phyloP scores from a whole-genome alignment of 2,797 vertebrate species.

The Periophthalmus magnuspinnatus region DNA sequence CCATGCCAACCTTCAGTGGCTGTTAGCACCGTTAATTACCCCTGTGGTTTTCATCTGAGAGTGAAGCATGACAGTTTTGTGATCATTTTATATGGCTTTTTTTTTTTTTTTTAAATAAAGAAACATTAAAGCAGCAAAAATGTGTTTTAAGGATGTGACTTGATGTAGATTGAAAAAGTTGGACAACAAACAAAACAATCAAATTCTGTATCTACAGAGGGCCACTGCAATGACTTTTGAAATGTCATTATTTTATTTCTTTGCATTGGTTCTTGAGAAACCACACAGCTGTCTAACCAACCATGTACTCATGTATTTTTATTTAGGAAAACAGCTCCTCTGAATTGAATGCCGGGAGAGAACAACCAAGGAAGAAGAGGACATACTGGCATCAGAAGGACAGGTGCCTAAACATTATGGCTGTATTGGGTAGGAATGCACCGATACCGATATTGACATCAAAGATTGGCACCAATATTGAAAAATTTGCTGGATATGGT shows the following conservation, averaged over 20 bases:
- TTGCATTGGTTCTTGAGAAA: not conserved
- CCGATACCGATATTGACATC: no score
- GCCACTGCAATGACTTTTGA: no score
- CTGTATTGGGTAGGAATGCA: not conserved
- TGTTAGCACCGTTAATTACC: conserved; percentile 8
- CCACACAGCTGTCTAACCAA: not conserved
- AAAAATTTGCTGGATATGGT: no score
- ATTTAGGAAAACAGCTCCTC: not conserved
- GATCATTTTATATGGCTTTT: not conserved
- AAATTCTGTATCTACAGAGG: no score
- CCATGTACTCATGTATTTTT: not conserved
- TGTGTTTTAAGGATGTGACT: not conserved
- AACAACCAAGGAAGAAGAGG: not conserved
- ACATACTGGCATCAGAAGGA: not conserved
- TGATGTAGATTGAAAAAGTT: not conserved
- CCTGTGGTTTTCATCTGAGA: conserved; percentile 11
- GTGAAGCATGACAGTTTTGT: conserved; percentile 6
- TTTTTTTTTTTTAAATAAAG: no score
- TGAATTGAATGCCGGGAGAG: not conserved
- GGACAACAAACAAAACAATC: no score
- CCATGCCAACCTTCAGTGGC: not conserved
- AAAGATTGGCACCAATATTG: no score
- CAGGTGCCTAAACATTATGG: not conserved
- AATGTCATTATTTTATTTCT: not conserved
- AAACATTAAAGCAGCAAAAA: no score